Conservation (phyloP, 1,140 invertebrate species). For the Ridgeia piscesae region DNA sequence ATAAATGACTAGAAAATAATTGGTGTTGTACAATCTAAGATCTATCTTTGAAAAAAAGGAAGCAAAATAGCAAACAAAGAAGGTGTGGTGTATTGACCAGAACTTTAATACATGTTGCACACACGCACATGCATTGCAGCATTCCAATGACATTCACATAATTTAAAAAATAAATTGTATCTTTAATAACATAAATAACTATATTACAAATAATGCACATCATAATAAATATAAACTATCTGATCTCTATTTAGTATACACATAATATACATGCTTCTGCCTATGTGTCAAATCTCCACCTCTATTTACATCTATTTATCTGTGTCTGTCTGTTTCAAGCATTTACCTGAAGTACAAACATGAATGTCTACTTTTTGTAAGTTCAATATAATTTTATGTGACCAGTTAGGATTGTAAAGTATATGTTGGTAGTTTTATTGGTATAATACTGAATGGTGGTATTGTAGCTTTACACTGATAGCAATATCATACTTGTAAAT, state of each 20-base stretch:
- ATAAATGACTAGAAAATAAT: not conserved
- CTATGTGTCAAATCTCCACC: not conserved
- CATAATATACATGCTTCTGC: not conserved
- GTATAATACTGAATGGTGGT: no score
- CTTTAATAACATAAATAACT: slow-evolving; percentile 2
- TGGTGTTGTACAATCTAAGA: not conserved
- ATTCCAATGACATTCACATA: not conserved
- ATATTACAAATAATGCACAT: slow-evolving; percentile 1
- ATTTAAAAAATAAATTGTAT: not conserved
- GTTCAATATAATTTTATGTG: no score
- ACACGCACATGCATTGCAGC: not conserved
- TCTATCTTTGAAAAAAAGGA: no score
- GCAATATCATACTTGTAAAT: no score
- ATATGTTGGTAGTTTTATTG: no score
- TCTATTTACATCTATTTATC: not conserved
- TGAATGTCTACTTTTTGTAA: no score
- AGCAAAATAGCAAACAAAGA: not conserved
- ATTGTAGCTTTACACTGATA: no score
- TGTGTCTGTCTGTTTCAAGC: not conserved
- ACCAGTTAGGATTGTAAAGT: no score
- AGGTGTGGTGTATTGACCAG: not conserved
- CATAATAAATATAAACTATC: slow-evolving; percentile 1
- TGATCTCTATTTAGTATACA: not conserved
- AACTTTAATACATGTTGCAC: slow-evolving; percentile 1
- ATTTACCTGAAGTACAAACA: not conserved